Base-by-base conservation (phyloP, 2,888 invertebrate genomes). In the Pycnomerus fuliginosus region DNA sequence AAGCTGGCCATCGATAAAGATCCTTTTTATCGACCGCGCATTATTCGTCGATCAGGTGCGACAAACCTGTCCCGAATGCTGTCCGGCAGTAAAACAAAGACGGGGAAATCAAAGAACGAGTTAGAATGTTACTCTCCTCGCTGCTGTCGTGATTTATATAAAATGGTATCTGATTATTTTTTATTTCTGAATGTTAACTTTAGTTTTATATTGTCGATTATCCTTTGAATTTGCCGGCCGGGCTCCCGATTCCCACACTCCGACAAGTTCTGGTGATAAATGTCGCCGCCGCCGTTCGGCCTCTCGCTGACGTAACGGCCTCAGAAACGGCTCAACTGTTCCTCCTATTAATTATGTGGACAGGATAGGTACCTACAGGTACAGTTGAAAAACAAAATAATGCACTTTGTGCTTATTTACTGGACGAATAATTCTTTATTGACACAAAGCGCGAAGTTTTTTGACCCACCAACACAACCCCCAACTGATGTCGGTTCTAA, bases 151-250 rank as follows among this genome's bases (percentile, higher is more conserved):
- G 72, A 71, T 72, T 72, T 72, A 71, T 71, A 70, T 67, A 65
- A 69, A 69, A 70, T 67, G 67, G 64, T 69, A 67, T 68, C 69
- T 68, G 71, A 71, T 70, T 69, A 69, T 70, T 69, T 69, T 69
- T 70, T 65, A 64, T 65, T 71, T 70, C 68, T 68, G 68, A 71
- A 72, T 71, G 71, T 72, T 71, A 70, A 70, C 70, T 67, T 70
- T 66, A 67, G 69, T 70, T 71, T 71, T 71, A 72, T 71, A 72
- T 71, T 72, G 71, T 72, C 70, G 71, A 70, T 69, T 69, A 65
- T 65, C 69, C 69, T 71, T 72, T 69, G 70, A 67, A 57, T 59
- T 60, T 56, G 67, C 69, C 69, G 70, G 61, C 58, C 52, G 57
- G 60, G 68, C 68, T 69, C 66, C 68, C 58, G 70, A 64, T 71